Evolutionary conservation across 2,888 invertebrate species (phyloP), one percentile per base, ranked within the genome.

Genomic region (Neoscelio sp.): DNA sequence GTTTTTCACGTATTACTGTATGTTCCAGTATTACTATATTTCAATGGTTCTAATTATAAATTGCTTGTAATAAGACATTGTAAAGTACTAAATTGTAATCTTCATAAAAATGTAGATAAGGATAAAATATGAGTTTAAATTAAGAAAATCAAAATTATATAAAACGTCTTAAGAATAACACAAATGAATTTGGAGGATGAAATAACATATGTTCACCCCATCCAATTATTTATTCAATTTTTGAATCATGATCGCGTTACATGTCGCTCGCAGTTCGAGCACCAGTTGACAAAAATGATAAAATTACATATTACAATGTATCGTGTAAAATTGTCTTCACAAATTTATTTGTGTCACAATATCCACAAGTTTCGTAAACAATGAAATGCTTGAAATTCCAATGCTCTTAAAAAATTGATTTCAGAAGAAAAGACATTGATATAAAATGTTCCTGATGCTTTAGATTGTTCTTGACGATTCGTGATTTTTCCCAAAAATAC

Each of bases 191-290:
- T n/a, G n/a, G n/a, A n/a, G n/a, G n/a, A n/a, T n/a, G n/a, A n/a
- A n/a, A n/a, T n/a, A n/a, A n/a, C n/a, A n/a, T n/a, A n/a, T n/a
- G n/a, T n/a, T n/a, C n/a, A n/a, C n/a, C n/a, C 35, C 52, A 30
- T 46, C 17, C 30, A 64, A 38, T 64, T 46, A 20, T 64, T 64
- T 64, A 64, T 64, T 64, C 2, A 23, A 38, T n/a, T 4, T 8
- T 48, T 17, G 28, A 64, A 64, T 48, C 35, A 50, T 64, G 64
- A 64, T 64, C 15, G 35, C 38, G n/a, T 35, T 46, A 44, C 28
- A 44, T 30, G 44, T 23, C 12, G 13, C 35, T 56, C 15, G 18
- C 7, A 13, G n/a, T n/a, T n/a, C n/a, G n/a, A n/a, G n/a, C n/a
- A n/a, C n/a, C n/a, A n/a, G n/a, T n/a, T 13, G 12, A 38, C n/a